Percentiles rank a stretch among this genome's conserved stretches.
phyloP scores from a whole-genome alignment of 2,113 vertebrate species.

The Phrynocephalus versicolor region DNA sequence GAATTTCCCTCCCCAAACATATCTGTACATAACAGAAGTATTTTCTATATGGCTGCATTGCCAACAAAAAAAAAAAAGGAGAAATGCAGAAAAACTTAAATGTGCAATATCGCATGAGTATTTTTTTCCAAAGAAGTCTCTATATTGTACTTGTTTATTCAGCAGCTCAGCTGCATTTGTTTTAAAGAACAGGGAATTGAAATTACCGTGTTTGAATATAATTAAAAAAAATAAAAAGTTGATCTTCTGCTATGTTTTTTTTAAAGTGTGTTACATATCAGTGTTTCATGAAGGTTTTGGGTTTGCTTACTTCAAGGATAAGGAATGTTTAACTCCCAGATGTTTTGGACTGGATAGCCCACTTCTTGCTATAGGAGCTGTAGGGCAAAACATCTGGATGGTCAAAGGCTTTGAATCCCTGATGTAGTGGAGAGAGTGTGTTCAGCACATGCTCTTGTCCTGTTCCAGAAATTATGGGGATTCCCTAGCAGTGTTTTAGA shows the following conservation, averaged over 20 bases:
- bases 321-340: no score
- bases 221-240: constrained; percentile 1
- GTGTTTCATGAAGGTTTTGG: not conserved
- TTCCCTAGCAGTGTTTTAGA: no score
- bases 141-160: constrained; percentile 61
- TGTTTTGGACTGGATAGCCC: no score
- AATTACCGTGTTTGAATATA: constrained; percentile 29
- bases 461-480: not conserved
- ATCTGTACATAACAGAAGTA: constrained; percentile 60
- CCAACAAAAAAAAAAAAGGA: constrained; percentile 32
- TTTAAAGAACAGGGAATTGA: constrained; percentile 38
- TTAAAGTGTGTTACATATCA: not conserved
- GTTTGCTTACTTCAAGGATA: not conserved
- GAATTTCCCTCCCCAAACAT: constrained; percentile 29
- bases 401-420: no score
- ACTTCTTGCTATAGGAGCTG: no score
- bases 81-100: constrained; percentile 38
- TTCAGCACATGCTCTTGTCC: not conserved
- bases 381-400: no score
- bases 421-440: not conserved
- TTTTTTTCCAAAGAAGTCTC: constrained; percentile 56
- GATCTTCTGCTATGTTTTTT: not conserved
- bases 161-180: constrained; percentile 34
- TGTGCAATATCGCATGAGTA: constrained; percentile 60
- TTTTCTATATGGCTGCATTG: constrained; percentile 58